Base-by-base conservation (phyloP, 1,140 invertebrate genomes). In the Pteromalus puparum region DNA sequence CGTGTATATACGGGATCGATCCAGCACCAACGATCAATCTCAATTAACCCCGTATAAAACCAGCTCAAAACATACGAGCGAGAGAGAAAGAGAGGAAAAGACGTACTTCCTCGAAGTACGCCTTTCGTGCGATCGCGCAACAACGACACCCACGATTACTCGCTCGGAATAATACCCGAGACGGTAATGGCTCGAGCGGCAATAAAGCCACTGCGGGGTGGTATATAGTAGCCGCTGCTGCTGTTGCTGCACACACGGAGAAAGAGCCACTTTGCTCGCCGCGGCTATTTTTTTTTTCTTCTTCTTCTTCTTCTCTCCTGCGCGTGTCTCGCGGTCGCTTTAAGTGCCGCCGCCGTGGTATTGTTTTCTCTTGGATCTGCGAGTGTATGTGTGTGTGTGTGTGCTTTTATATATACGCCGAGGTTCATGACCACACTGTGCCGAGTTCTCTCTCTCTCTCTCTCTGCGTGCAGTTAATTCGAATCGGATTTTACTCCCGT, bases 151-250 rank as follows among this genome's bases (percentile, higher is more conserved):
- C 30, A 79, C 65, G 65, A 79, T 79, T 79, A 67, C 21, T 61
- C 77, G 24, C 30, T 26, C 68, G 68, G 24, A 70, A 38, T 42
- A 79, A 79, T 80, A 26, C 34, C 38, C n/a, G 10, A 67, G 73
- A 67, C 30, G 65, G 38, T 81, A 81, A 76, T 42, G 81, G 53
- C 42, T 30, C 74, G 74, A 53, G 46, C 24, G 42, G 70, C 30
- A 61, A 73, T 81, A 81, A 81, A 81, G 38, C 26, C 38, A 70
- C 34, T 21, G 18, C 67, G 24, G 42, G 70, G 80, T 73, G 15
- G 30, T 70, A 61, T n/a, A n/a, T n/a, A n/a, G n/a, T n/a, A n/a
- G n/a, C n/a, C n/a, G 79, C 24, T 21, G 65, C 13, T 65, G 28
- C 53, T 61, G 18, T 6, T 21, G 53, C 15, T 5, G 15, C 18